phyloP scores from a whole-genome alignment of 1,140 invertebrate species.

The Amphibalanus amphitrite region DNA sequence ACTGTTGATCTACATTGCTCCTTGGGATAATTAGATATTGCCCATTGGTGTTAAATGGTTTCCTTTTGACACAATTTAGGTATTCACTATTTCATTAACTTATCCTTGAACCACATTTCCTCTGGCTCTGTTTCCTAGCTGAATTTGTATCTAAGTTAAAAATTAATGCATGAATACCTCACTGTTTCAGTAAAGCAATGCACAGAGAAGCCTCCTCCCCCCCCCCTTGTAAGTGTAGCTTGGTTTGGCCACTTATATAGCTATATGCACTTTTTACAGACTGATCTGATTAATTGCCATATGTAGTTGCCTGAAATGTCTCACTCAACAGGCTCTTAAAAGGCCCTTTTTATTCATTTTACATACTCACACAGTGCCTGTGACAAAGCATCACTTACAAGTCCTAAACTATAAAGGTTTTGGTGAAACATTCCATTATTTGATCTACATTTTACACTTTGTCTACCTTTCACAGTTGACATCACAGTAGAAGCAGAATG shows the following conservation, averaged over 20 bases:
- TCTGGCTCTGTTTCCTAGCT: too few species aligned
- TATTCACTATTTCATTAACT: too few species aligned
- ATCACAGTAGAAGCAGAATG: neutral
- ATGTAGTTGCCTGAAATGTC: neutral
- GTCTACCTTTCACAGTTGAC: neutral
- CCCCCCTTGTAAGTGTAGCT: neutral
- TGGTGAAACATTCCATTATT: neutral
- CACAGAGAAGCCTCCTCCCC: neutral
- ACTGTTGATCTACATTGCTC: too few species aligned
- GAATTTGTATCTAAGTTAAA: too few species aligned
- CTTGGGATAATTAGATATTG: too few species aligned
- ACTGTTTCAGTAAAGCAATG: neutral
- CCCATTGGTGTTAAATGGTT: too few species aligned
- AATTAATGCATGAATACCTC: too few species aligned
- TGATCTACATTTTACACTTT: neutral
- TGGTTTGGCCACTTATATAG: neutral
- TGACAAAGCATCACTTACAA: neutral
- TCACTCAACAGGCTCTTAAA: neutral
- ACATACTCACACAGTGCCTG: neutral
- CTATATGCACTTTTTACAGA: neutral
- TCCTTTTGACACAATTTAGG: too few species aligned
- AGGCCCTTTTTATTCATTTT: too few species aligned
- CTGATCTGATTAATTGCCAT: neutral
- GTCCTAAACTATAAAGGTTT: neutral
- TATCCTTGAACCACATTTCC: too few species aligned